These are phyloP conservation scores for Gorilla gorilla DNA, from an alignment of 2,113 vertebrate genomes.

Conservation along the genomic window DNA sequence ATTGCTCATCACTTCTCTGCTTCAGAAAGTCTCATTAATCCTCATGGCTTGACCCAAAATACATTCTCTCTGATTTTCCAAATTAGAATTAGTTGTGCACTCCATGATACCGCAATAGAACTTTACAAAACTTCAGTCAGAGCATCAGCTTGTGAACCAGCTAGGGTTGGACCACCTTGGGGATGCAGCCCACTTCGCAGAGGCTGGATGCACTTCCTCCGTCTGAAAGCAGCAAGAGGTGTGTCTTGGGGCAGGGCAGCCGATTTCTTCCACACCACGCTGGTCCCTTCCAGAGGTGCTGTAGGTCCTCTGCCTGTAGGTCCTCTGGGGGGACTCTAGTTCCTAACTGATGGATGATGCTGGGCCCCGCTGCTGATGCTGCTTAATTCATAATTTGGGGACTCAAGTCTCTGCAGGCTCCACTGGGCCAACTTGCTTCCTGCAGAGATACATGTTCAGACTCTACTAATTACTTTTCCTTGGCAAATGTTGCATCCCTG, in stretches of 20 bases:
- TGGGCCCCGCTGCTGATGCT: accelerated
- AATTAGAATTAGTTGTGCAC: accelerated
- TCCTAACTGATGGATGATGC: accelerated
- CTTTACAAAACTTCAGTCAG: accelerated
- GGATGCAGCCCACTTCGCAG: too few species aligned
- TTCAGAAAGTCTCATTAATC: not conserved
- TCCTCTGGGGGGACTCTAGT: too few species aligned
- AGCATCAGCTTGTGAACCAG: accelerated
- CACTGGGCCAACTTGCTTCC: accelerated
- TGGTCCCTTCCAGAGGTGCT: not conserved
- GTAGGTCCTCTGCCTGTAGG: not conserved
- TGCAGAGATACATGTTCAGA: accelerated
- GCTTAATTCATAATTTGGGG: too few species aligned
- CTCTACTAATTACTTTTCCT: not conserved
- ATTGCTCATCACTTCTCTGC: not conserved
- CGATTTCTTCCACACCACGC: not conserved
- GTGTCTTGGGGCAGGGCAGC: accelerated
- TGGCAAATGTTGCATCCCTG: not conserved
- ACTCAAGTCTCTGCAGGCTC: not conserved
- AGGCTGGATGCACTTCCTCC: accelerated
- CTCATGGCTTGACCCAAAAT: not conserved
- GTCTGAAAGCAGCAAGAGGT: not conserved
- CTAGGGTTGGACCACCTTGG: not conserved
- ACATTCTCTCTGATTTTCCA: not conserved
- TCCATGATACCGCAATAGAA: accelerated